Percentiles rank a stretch among this genome's conserved stretches.
Evolutionary conservation across 37 sponge, comb jelly and placozoan species (phyloP).

Genomic region (Theonella swinhoei): DNA sequence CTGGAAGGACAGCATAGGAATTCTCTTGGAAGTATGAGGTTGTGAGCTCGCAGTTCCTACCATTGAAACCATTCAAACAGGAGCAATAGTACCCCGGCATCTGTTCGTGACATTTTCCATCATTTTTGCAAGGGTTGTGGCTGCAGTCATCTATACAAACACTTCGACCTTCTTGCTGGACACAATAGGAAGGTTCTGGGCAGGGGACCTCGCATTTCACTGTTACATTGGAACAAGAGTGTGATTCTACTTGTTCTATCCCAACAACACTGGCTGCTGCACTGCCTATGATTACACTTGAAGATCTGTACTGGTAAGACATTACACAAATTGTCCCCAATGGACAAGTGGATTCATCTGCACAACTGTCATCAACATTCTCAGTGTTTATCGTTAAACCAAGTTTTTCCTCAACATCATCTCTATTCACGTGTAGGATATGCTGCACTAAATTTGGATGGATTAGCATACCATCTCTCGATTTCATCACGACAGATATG

Average conservation of each 20-base stretch:
- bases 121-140: slow-evolving; percentile 60
- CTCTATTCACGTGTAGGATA: slow-evolving; percentile 43
- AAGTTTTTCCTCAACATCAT: background rate
- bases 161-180: background rate
- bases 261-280: slow-evolving; percentile 9
- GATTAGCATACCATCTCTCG: slow-evolving; percentile 13
- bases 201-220: background rate
- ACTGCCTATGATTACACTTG: slow-evolving; percentile 9
- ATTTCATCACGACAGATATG: slow-evolving; percentile 19
- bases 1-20: slow-evolving; percentile 62
- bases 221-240: background rate
- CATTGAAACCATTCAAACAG: slow-evolving; percentile 58
- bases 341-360: slow-evolving; percentile 38
- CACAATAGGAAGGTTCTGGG: slow-evolving; percentile 35
- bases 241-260: background rate
- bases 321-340: slow-evolving; percentile 32
- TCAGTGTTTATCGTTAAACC: slow-evolving; percentile 45
- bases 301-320: background rate
- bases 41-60: slow-evolving; percentile 66
- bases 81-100: slow-evolving; percentile 63
- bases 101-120: slow-evolving; percentile 63
- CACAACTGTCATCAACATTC: slow-evolving; percentile 50
- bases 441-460: slow-evolving; percentile 51
- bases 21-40: slow-evolving; percentile 33
- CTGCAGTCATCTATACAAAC: slow-evolving; percentile 53